Conservation (phyloP, 2,113 vertebrate species). For the Nycticebus coucang region DNA sequence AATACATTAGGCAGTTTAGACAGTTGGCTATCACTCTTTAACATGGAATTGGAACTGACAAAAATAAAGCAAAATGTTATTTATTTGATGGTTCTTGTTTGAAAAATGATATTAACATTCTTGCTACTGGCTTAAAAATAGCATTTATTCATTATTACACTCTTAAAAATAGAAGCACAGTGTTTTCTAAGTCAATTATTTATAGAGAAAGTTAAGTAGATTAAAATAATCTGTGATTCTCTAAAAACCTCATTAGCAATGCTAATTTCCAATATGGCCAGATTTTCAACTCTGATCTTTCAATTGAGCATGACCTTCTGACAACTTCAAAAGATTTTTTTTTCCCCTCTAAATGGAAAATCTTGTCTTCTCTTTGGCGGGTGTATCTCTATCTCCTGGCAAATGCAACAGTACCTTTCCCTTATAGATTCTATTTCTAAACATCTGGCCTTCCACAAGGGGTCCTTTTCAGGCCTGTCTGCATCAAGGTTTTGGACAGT, state of each 20-base stretch:
- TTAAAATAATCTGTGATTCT: constrained; percentile 67
- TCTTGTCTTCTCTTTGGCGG: neutral
- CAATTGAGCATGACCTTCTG: constrained; percentile 40
- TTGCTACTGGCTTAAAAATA: constrained; percentile 68
- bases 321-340: constrained; percentile 55
- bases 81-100: constrained; percentile 54
- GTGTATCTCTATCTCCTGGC: constrained; percentile 29
- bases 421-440: constrained; percentile 64
- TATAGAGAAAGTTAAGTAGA: constrained; percentile 72
- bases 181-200: constrained; percentile 59
- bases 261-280: constrained; percentile 73
- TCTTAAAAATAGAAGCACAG: constrained; percentile 71
- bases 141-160: constrained; percentile 62
- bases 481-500: constrained; percentile 41
- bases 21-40: neutral
- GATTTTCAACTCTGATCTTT: constrained; percentile 49
- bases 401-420: neutral
- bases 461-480: constrained; percentile 59
- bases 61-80: constrained; percentile 43
- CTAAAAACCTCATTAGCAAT: constrained; percentile 74
- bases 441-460: constrained; percentile 60
- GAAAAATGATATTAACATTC: constrained; percentile 10
- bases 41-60: constrained; percentile 16
- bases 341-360: neutral
- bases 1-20: neutral